phyloP scores from a whole-genome alignment of 2,888 invertebrate genomes.

The Heliconius aoede region DNA sequence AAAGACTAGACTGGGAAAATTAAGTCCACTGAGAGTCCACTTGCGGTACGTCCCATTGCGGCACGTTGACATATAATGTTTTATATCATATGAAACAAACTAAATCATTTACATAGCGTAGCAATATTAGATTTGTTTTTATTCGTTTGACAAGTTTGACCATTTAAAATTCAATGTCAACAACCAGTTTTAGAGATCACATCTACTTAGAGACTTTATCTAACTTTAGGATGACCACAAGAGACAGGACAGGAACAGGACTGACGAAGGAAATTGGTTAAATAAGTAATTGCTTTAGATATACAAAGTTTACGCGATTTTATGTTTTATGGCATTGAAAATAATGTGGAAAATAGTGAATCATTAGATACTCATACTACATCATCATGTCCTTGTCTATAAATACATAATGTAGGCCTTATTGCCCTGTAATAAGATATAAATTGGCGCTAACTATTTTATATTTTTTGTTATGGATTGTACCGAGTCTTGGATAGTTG shows the following conservation, averaged over 20 bases:
- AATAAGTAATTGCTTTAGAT: constrained; percentile 59
- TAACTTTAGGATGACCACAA: constrained; percentile 37
- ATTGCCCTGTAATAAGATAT: constrained; percentile 24
- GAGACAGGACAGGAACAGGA: constrained; percentile 48
- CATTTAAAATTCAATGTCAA: not conserved
- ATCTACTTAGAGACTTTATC: constrained; percentile 18
- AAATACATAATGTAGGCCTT: constrained; percentile 9
- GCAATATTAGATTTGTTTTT: not conserved
- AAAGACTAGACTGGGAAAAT: no score
- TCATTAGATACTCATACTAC: not conserved
- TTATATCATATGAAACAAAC: no score
- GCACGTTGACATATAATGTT: not conserved
- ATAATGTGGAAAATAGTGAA: constrained; percentile 25
- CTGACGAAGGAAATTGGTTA: constrained; percentile 54
- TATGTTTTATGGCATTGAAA: not conserved
- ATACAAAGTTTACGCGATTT: constrained; percentile 3
- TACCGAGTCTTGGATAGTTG: constrained; percentile 22
- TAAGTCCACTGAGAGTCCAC: no score
- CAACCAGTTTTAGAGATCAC: constrained; percentile 19
- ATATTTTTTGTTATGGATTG: not conserved
- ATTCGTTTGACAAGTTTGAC: not conserved
- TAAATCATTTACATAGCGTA: not conserved
- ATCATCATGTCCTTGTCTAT: not conserved
- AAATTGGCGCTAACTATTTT: not conserved
- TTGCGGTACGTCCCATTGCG: not conserved